Evolutionary conservation across 1,140 invertebrate species (phyloP).

Genomic region (Catajapyx aquilonaris): DNA sequence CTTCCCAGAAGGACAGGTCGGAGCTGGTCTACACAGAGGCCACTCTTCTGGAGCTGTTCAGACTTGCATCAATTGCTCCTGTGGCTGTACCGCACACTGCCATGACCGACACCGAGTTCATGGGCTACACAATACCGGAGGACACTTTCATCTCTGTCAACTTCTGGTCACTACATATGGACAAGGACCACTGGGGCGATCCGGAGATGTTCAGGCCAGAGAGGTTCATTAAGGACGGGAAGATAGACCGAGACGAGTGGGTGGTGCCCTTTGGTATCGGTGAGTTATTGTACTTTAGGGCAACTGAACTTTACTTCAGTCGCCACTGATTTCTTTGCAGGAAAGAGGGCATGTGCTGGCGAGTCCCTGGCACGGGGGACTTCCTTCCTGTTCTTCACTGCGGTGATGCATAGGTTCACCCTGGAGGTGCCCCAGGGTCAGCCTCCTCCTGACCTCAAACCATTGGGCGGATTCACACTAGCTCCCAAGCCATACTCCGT

Average conservation of each 20-base stretch:
- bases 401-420: slow-evolving; percentile 13
- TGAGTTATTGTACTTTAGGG: too few relatives aligned
- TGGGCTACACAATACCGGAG: slow-evolving; percentile 8
- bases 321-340: too few relatives aligned
- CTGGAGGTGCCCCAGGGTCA: slow-evolving; percentile 8
- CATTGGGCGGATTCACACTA: slow-evolving; percentile 7
- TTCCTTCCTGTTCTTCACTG: slow-evolving; percentile 15
- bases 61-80: not conserved
- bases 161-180: slow-evolving; percentile 16
- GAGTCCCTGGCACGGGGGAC: slow-evolving; percentile 15
- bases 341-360: slow-evolving; percentile 15
- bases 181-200: slow-evolving; percentile 18
- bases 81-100: not conserved
- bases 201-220: slow-evolving; percentile 19
- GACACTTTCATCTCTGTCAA: slow-evolving; percentile 10
- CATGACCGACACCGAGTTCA: not conserved
- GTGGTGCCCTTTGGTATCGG: too few relatives aligned
- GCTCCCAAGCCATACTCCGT: slow-evolving; percentile 8
- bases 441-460: slow-evolving; percentile 6
- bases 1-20: slow-evolving; percentile 21
- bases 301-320: too few relatives aligned
- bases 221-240: too few relatives aligned
- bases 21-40: slow-evolving; percentile 11
- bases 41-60: not conserved
- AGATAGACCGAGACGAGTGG: too few relatives aligned